Evolutionary conservation across 2,113 vertebrate species (phyloP), one percentile per base, ranked within the genome.

Genomic region (Cebidichthys violaceus): DNA sequence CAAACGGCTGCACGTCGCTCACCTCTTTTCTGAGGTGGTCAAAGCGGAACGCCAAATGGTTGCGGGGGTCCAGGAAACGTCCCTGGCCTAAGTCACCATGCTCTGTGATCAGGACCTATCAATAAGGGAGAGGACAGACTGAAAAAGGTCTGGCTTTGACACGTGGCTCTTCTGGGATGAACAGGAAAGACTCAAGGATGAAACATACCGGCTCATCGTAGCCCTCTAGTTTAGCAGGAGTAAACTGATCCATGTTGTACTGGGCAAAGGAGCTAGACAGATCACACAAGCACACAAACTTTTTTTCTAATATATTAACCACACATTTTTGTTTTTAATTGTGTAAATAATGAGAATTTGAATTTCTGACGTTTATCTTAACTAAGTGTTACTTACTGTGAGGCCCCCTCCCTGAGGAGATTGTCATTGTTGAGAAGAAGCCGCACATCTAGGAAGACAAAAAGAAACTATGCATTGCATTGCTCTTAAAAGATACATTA

Each of bases 161-260:
- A 64, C 18, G 22, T 55, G 14, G 14, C 33, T 35, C 37, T 45
- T 52, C 0, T 22, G 52, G 24, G 77, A 62, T 68, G 24, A 79
- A 75, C 2, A 57, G 7, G 9, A 59, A 50, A 79, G 9, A 73
- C 8, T 37, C 24, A 6, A 65, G 9, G 6, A 57, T 8, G 33
- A 82, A 75, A 78, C 93, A 70, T 97, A 99, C 98, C 95, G 96
- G 96, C 87, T 99, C 98, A n/a, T 99, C 98, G 2, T 96, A 97
- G 92, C 97, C 97, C 74, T 99, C 97, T 82, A 99, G 91, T 95
- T 98, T 99, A 87, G 97, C 97, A 88, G 98, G 98, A 83, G 97
- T 98, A 94, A 99, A 99, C 92, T 99, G 98, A 95, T 99, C 98
- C 97, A 99, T 95, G 92, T 99, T 99, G 94, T 99, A 99, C 91